Evolutionary conservation across 2,797 vertebrate genomes (phyloP), one percentile per base, ranked within the genome.

Genomic region (Champsocephalus esox): DNA sequence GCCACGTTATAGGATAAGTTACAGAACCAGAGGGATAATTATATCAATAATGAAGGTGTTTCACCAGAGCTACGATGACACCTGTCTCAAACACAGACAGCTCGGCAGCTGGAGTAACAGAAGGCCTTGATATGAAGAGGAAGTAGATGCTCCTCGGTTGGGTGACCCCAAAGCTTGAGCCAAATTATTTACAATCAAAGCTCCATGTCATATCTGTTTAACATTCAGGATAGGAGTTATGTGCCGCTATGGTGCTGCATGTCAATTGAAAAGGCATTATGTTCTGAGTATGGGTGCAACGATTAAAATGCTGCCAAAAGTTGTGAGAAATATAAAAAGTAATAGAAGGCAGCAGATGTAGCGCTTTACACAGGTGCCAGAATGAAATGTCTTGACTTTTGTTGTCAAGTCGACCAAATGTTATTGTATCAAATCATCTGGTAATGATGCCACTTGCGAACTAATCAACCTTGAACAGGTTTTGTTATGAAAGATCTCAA

Each of bases 141-240:
- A 91, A 93, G 84, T 87, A 77, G 81, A 84, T 87, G 86, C 88
- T 77, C 72, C 79, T 90, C 74, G 87, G 64, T 79, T 87, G 85
- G 80, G 66, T 89, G 92, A 92, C 83, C 93, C 84, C 79, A 79
- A 81, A 93, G 87, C 91, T 86, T 81, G 80, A 82, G 88, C 83
- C 89, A 93, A 91, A 91, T 95, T 94, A 94, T 95, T 94, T 93
- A 95, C 88, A 93, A 94, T 78, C 84, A 94, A 88, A 88, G 80
- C 89, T 54, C 75, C 87, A 63, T 90, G 89, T 93, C 92, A 88
- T 85, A 74, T 87, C 93, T 92, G 88, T 78, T 95, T 95, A 94
- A 92, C 86, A 95, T 95, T 94, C 93, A 88, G 88, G 86, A 79
- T 66, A 73, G 79, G 76, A 81, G 79, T 81, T 78, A 70, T 72